phyloP scores from a whole-genome alignment of 2,888 invertebrate species.

The Lacanobia oleracea region DNA sequence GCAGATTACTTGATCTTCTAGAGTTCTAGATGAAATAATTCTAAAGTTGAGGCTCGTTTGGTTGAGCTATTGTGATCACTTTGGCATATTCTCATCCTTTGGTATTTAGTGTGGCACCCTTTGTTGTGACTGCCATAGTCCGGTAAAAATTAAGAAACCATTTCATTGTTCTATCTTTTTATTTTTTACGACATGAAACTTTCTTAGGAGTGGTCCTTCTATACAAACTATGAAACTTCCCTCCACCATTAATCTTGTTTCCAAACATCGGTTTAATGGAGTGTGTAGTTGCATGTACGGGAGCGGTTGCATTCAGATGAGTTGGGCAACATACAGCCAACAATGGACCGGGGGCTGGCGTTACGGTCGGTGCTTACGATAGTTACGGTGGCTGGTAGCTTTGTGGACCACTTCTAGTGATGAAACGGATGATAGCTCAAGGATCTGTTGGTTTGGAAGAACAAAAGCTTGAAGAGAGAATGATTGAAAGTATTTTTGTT shows the following conservation, averaged over 20 bases:
- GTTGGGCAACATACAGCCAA: constrained; percentile 60
- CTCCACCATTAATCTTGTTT: constrained; percentile 80
- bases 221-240: constrained; percentile 14
- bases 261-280: constrained; percentile 82
- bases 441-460: constrained; percentile 40
- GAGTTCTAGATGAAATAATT: not conserved
- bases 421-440: constrained; percentile 59
- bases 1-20: not conserved
- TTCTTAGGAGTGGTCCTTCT: constrained; percentile 50
- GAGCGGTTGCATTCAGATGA: constrained; percentile 81
- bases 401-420: constrained; percentile 52
- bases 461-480: constrained; percentile 10
- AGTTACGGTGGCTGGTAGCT: constrained; percentile 65
- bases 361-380: constrained; percentile 59
- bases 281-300: constrained; percentile 77
- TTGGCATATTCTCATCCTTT: not conserved
- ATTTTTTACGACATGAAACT: not conserved
- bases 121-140: not conserved
- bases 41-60: too few species aligned
- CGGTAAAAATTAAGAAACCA: not conserved
- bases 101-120: not conserved
- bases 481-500: not conserved
- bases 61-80: not conserved
- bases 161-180: not conserved
- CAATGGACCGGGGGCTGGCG: constrained; percentile 58